These are phyloP conservation scores for Poecilia latipinna DNA, from an alignment of 2,113 vertebrate genomes.

Conservation along the genomic window DNA sequence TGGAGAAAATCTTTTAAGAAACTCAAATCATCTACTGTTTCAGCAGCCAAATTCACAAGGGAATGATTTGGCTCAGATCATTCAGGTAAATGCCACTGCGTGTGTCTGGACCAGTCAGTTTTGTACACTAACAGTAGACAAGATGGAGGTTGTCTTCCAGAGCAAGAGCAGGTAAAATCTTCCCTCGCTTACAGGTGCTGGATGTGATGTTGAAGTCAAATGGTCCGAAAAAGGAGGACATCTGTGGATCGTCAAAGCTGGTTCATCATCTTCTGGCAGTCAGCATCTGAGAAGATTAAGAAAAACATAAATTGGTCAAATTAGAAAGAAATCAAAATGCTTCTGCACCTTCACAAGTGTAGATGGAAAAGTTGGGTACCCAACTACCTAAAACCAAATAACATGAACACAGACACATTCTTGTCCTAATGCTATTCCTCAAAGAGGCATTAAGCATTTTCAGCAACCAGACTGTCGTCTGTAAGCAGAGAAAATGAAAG, in stretches of 20 bases:
- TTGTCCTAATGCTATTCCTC: neutral
- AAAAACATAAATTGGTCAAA: conserved; percentile 20
- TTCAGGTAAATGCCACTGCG: conserved; percentile 31
- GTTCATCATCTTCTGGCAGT: conserved; percentile 58
- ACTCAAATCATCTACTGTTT: conserved; percentile 12
- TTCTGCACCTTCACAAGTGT: neutral
- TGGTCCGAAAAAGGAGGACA: conserved; percentile 30
- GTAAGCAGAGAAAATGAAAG: conserved; percentile 17
- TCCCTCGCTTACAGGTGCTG: conserved; percentile 26
- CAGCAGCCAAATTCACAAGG: conserved; percentile 27
- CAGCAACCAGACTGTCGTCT: conserved; percentile 28
- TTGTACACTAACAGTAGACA: conserved; percentile 1
- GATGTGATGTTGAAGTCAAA: conserved; percentile 15
- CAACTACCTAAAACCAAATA: conserved; percentile 8
- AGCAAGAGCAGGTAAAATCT: conserved; percentile 4
- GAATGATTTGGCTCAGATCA: conserved; percentile 38
- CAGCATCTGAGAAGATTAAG: conserved; percentile 47
- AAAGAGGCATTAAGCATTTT: neutral
- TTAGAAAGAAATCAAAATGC: neutral
- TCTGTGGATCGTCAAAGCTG: conserved; percentile 48
- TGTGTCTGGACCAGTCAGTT: conserved; percentile 14
- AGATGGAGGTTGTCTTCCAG: conserved; percentile 4
- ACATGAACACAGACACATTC: neutral
- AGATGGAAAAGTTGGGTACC: too few species aligned
- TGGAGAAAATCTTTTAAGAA: conserved; percentile 25